Conservation (phyloP, 2,888 invertebrate genomes). For the Labia minor region DNA sequence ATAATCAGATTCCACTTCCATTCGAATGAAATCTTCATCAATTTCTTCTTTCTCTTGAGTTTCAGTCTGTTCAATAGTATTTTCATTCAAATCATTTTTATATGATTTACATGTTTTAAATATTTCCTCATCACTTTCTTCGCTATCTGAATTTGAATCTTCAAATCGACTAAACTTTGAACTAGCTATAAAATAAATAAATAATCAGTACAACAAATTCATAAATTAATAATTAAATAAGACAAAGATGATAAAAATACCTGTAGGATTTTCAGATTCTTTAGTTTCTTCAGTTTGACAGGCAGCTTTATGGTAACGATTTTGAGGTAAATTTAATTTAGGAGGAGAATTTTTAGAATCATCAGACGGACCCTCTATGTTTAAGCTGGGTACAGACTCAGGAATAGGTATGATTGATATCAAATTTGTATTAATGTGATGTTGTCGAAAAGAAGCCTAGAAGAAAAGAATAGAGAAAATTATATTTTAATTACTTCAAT, state of each 20-base stretch:
- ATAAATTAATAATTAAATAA: background rate
- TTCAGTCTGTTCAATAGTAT: conserved; percentile 14
- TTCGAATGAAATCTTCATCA: conserved; percentile 3
- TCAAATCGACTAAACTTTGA: conserved; percentile 43
- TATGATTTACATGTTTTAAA: conserved; percentile 3
- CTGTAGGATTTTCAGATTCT: background rate
- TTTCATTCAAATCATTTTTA: background rate
- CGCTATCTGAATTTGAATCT: conserved; percentile 37
- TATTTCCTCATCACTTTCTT: conserved; percentile 28
- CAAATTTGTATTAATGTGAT: conserved; percentile 38
- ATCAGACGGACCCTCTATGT: background rate
- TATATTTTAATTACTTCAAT: no score
- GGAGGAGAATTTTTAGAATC: background rate
- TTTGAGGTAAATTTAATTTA: conserved; percentile 24
- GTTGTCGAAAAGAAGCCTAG: conserved; percentile 32
- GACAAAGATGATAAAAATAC: background rate
- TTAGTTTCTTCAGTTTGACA: conserved; percentile 15
- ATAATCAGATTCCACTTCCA: conserved; percentile 35
- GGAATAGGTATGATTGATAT: conserved; percentile 39
- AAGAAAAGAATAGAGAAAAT: background rate
- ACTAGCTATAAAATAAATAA: conserved; percentile 29
- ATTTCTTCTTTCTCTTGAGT: conserved; percentile 16
- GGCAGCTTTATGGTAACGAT: conserved; percentile 24
- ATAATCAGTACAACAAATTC: background rate
- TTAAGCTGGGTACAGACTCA: background rate